These are phyloP conservation scores for Nomada hirtipes DNA, from an alignment of 2,888 invertebrate species.

Conservation along the genomic window DNA sequence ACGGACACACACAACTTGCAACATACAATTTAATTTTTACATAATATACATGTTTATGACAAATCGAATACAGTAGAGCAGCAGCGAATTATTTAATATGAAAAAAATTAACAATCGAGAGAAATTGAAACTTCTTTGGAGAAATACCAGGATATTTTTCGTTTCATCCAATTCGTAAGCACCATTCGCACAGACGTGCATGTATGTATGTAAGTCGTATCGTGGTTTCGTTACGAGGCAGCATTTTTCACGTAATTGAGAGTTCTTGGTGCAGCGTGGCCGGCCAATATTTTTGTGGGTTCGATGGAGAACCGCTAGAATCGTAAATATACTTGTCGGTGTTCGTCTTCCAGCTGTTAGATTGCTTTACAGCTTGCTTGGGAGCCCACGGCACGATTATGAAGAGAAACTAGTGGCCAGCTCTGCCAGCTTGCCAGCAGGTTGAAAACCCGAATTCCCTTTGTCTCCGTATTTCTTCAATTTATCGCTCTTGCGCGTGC, in stretches of 20 bases:
- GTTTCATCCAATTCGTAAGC: too few relatives aligned
- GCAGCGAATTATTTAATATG: too few relatives aligned
- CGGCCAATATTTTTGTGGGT: constrained; percentile 43
- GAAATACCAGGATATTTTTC: too few relatives aligned
- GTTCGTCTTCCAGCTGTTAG: constrained; percentile 41
- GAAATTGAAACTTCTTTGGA: too few relatives aligned
- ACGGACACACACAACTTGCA: too few relatives aligned
- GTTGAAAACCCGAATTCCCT: background rate
- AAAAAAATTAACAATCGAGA: too few relatives aligned
- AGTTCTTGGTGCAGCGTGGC: constrained; percentile 29
- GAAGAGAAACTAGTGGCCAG: constrained; percentile 31
- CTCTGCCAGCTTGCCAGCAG: background rate
- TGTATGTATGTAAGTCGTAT: constrained; percentile 18
- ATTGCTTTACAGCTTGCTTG: constrained; percentile 33
- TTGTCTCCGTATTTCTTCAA: background rate
- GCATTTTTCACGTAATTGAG: constrained; percentile 49
- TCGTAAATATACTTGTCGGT: constrained; percentile 55
- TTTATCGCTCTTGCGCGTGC: background rate
- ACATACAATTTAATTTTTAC: too few relatives aligned
- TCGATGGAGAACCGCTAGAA: constrained; percentile 15
- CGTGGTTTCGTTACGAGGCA: constrained; percentile 25
- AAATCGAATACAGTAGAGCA: too few relatives aligned
- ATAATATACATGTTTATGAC: too few relatives aligned
- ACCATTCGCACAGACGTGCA: too few relatives aligned
- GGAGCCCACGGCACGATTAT: constrained; percentile 23